phyloP scores from a whole-genome alignment of 23 tunicate species.

The Halocynthia roretzi region DNA sequence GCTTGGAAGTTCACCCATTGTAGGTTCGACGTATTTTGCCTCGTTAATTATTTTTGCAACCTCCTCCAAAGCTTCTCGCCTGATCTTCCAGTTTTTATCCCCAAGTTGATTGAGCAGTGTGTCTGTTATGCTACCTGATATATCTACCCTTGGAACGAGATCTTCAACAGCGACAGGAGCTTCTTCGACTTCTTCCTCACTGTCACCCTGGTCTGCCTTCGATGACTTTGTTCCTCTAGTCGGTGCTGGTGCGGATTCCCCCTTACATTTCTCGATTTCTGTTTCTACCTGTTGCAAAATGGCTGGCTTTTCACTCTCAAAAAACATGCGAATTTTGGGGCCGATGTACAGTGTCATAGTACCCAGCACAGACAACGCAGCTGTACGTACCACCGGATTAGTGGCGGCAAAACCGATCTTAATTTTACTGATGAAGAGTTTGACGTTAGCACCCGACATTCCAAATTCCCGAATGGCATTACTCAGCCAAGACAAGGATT shows the following conservation, averaged over 20 bases:
- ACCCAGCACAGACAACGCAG: slow-evolving; percentile 54
- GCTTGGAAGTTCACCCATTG: slow-evolving; percentile 66
- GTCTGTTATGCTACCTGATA: slow-evolving; percentile 79
- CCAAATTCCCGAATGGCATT: slow-evolving; percentile 59
- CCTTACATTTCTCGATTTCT: slow-evolving; percentile 67
- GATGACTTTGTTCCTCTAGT: slow-evolving; percentile 43
- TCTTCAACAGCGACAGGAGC: slow-evolving; percentile 55
- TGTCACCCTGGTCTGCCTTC: slow-evolving; percentile 19
- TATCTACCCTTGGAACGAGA: slow-evolving; percentile 72
- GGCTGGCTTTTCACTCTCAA: slow-evolving; percentile 77
- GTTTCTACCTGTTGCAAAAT: slow-evolving; percentile 84
- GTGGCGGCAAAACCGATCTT: slow-evolving; percentile 80
- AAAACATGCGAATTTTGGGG: slow-evolving; percentile 62
- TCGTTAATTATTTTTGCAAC: slow-evolving; percentile 57
- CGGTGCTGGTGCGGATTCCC: slow-evolving; percentile 69
- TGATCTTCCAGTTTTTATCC: slow-evolving; percentile 85
- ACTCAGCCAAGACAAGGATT: slow-evolving; percentile 61
- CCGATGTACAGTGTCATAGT: slow-evolving; percentile 61
- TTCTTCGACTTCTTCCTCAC: slow-evolving; percentile 47
- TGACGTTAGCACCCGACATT: slow-evolving; percentile 50
- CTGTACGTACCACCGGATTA: slow-evolving; percentile 68
- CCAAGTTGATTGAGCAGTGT: slow-evolving; percentile 40
- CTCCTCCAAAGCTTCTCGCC: slow-evolving; percentile 77
- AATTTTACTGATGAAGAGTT: slow-evolving; percentile 46
- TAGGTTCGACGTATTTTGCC: slow-evolving; percentile 67